Evolutionary conservation across 2,888 invertebrate species (phyloP).

Genomic region (Tipula vernalis): DNA sequence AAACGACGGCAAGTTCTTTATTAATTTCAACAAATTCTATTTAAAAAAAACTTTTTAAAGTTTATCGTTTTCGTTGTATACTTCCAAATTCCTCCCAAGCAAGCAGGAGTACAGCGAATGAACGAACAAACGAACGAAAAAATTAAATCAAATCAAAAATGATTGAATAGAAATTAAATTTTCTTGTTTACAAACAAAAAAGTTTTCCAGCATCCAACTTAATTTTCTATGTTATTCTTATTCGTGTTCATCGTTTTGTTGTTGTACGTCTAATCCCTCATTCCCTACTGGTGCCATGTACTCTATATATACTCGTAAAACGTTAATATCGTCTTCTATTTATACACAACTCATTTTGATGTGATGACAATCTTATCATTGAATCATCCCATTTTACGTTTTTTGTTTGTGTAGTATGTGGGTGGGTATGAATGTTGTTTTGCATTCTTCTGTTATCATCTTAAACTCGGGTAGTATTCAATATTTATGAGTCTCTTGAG

Average conservation of each 20-base stretch:
- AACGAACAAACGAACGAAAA: background rate
- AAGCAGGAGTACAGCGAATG: background rate
- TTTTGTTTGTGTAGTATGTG: background rate
- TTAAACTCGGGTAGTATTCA: background rate
- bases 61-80: background rate
- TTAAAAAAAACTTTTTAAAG: background rate
- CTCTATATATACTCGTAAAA: background rate
- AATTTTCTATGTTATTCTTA: background rate
- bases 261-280: background rate
- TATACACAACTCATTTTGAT: background rate
- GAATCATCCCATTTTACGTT: background rate
- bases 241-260: background rate
- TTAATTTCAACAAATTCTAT: background rate
- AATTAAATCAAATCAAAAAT: background rate
- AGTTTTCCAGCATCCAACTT: slow-evolving; percentile 4
- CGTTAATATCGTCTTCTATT: background rate
- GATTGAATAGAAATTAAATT: slow-evolving; percentile 4
- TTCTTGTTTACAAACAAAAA: slow-evolving; percentile 4
- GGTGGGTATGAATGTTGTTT: background rate
- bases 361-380: slow-evolving; percentile 4
- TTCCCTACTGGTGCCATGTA: background rate
- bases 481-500: background rate
- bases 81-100: background rate
- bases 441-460: background rate
- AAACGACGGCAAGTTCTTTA: background rate